A percentile compares a stretch with the other conserved stretches of the same genome.
These are phyloP conservation scores for Genyomyrus donnyi DNA, from an alignment of 2,113 vertebrate genomes.

Conservation along the genomic window DNA sequence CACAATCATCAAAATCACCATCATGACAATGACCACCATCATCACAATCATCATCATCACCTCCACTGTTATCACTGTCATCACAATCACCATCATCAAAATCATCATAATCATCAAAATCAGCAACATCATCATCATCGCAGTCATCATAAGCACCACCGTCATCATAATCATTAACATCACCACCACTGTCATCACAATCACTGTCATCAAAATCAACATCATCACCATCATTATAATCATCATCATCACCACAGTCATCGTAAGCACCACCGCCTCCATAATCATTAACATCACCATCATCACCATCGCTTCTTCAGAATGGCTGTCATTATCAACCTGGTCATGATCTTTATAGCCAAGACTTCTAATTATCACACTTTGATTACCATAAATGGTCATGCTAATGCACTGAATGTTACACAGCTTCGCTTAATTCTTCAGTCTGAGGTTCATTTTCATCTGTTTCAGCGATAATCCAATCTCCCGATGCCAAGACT, in stretches of 20 bases:
- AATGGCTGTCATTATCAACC: neutral
- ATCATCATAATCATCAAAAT: neutral
- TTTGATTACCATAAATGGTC: neutral
- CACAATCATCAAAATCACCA: neutral
- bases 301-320: neutral
- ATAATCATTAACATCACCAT: neutral
- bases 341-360: neutral
- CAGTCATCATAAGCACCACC: neutral
- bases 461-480: neutral
- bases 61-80: neutral
- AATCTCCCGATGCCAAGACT: neutral
- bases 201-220: neutral
- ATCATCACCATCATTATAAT: slow-evolving; percentile 11
- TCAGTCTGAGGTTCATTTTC: neutral
- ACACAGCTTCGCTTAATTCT: neutral
- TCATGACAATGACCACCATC: neutral
- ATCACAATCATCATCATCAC: neutral
- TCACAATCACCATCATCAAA: neutral
- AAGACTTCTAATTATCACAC: neutral
- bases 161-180: neutral
- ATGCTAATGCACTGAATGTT: neutral
- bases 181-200: too few species aligned
- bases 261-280: neutral
- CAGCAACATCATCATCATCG: slow-evolving; percentile 30
- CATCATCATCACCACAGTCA: neutral